Base-by-base conservation (phyloP, 2,888 invertebrate species). In the Odontocolon sp. region DNA sequence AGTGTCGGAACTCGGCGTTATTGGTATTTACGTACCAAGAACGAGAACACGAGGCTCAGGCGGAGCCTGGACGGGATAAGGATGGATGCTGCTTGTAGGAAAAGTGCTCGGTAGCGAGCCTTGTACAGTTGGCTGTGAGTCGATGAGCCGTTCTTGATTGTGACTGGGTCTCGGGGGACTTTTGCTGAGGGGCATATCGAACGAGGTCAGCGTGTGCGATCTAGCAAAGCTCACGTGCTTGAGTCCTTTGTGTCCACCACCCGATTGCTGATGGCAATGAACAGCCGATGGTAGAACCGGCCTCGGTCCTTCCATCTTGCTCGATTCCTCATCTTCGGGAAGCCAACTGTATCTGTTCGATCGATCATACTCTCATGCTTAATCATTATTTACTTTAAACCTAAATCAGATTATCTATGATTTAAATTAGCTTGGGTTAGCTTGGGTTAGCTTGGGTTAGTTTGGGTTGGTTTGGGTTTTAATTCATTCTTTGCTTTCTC, bases 221-320 rank as follows among this genome's bases (percentile, higher is more conserved):
- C 97, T 93, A 52, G 97, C 96, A 87, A 97, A 97, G 84, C 96
- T 97, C 33, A 97, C 97, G 89, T 97, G 97, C 89, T 97, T 97
- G 79, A 95, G 92, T 87, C 93, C 93, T 42, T 79, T 80, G 54
- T 75, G 72, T n/a, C 70, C 40, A 33, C 33, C 68, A 11, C 56
- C 50, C 91, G 92, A 92, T 88, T 86, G 76, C 9, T 83, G 82
- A 50, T 83, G 64, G 63, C 57, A 77, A 45, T 77, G 68, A 28
- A 63, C 63, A 11, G 78, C 82, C 6, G 88, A 80, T 18, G 88
- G 84, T 74, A 89, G 76, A 21, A 90, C 86, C 47, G 90, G 83
- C 91, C 93, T 92, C 86, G 95, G 94, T 91, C 94, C 93, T 86
- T 95, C 95, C 93, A 95, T 92, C 90, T 94, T 93, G 84, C 93